These are phyloP conservation scores for Myotis daubentonii DNA, from an alignment of 2,797 vertebrate species.

Conservation along the genomic window DNA sequence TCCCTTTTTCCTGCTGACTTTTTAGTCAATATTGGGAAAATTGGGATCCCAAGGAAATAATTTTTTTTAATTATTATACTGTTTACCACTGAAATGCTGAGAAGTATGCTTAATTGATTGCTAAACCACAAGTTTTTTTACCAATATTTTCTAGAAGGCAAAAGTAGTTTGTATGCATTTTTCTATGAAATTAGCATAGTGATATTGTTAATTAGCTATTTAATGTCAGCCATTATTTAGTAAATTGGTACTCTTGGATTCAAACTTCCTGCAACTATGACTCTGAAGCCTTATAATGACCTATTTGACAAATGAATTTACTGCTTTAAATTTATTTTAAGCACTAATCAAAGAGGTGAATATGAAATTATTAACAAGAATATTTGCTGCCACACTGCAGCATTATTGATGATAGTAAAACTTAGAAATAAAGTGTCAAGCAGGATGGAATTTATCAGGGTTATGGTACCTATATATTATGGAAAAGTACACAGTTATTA, in stretches of 20 bases:
- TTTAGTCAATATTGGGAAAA: not conserved
- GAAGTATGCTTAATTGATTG: not conserved
- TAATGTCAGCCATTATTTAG: not conserved
- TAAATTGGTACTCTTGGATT: not conserved
- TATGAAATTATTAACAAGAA: not conserved
- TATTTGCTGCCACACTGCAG: not conserved
- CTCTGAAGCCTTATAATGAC: not conserved
- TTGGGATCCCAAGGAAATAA: not conserved
- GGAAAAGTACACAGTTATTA: not conserved
- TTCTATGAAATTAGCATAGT: not conserved
- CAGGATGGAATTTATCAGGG: not conserved
- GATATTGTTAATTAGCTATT: not conserved
- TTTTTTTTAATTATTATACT: not conserved
- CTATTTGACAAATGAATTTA: not conserved
- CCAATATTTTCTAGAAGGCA: not conserved
- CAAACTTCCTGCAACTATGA: not conserved
- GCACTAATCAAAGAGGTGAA: not conserved
- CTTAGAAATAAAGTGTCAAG: not conserved
- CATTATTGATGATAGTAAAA: not conserved
- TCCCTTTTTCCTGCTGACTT: rapidly evolving
- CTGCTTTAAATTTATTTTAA: not conserved
- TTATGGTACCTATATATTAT: not conserved
- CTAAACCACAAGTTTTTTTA: not conserved
- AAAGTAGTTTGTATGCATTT: not conserved
- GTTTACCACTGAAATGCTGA: not conserved